These are phyloP conservation scores for Drosophila paulistorum DNA, from an alignment of 1,140 invertebrate species.

Conservation along the genomic window DNA sequence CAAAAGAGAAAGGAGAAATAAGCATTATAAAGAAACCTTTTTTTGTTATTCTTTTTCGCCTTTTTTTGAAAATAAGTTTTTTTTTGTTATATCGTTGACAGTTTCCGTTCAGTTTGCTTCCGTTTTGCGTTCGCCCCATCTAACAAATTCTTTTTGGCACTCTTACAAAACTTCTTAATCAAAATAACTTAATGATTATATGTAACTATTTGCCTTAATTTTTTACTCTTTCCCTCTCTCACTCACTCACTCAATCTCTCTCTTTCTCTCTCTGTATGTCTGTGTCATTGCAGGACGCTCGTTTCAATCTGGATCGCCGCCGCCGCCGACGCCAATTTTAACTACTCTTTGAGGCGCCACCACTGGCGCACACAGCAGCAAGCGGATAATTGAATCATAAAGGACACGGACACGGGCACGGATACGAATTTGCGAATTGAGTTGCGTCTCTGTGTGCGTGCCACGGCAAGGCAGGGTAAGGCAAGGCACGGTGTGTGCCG, in stretches of 20 bases:
- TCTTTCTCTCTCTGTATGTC: slow-evolving; percentile 18
- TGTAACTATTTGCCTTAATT: slow-evolving; percentile 65
- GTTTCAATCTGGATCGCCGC: slow-evolving; percentile 31
- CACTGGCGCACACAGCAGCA: slow-evolving; percentile 48
- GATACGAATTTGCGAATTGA: slow-evolving; percentile 13
- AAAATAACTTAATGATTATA: slow-evolving; percentile 81
- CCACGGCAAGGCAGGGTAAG: neutral
- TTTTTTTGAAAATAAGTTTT: slow-evolving; percentile 31
- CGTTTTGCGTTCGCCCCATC: slow-evolving; percentile 25
- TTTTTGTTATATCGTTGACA: slow-evolving; percentile 8
- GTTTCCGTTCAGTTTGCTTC: slow-evolving; percentile 21
- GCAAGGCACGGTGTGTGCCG: neutral
- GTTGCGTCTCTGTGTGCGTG: slow-evolving; percentile 1
- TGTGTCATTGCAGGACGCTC: slow-evolving; percentile 44
- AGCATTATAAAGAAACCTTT: neutral
- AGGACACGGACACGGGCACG: slow-evolving; percentile 36
- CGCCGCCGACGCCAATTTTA: slow-evolving; percentile 61
- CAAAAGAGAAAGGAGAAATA: neutral
- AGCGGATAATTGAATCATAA: slow-evolving; percentile 78
- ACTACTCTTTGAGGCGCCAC: slow-evolving; percentile 65
- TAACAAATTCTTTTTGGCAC: slow-evolving; percentile 28
- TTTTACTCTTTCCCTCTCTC: slow-evolving; percentile 45
- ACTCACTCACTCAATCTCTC: slow-evolving; percentile 19
- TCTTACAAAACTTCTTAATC: slow-evolving; percentile 72
- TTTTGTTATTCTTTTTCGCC: neutral